phyloP scores from a whole-genome alignment of 2,888 invertebrate species.

The Macaria notata region DNA sequence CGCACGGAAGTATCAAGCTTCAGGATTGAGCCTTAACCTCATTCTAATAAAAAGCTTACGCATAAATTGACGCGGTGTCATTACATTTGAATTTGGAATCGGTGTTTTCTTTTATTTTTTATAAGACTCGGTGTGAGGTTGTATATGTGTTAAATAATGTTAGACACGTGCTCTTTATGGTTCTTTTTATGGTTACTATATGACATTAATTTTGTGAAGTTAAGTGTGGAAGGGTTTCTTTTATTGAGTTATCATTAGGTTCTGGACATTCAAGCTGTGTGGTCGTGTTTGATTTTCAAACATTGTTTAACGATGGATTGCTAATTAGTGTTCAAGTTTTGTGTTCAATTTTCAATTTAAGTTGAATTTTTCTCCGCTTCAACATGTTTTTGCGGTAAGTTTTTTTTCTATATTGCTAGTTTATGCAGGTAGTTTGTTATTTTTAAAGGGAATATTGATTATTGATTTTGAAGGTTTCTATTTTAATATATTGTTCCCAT shows the following conservation, averaged over 20 bases:
- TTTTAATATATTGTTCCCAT: too few species aligned
- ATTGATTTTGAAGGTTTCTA: background rate
- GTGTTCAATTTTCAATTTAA: constrained; percentile 41
- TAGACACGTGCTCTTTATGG: constrained; percentile 72
- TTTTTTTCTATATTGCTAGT: constrained; percentile 8
- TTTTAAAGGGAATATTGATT: background rate
- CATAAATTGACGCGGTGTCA: constrained; percentile 73
- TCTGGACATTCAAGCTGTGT: constrained; percentile 65
- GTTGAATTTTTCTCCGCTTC: constrained; percentile 35
- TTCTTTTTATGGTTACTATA: constrained; percentile 71
- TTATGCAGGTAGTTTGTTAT: too few species aligned
- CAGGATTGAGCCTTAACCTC: constrained; percentile 76
- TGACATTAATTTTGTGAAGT: constrained; percentile 73
- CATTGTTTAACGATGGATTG: constrained; percentile 49
- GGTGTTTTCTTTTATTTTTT: constrained; percentile 55
- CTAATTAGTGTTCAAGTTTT: constrained; percentile 52
- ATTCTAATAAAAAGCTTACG: constrained; percentile 80
- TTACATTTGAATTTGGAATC: constrained; percentile 62
- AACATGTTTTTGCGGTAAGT: constrained; percentile 71
- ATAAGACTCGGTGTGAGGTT: constrained; percentile 55
- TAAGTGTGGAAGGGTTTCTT: constrained; percentile 66
- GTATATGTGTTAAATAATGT: constrained; percentile 69
- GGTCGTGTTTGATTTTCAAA: constrained; percentile 63
- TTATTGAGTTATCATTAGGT: constrained; percentile 71
- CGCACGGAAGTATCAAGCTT: constrained; percentile 79